phyloP scores from a whole-genome alignment of 2,888 invertebrate genomes.

The Nebria brevicollis region DNA sequence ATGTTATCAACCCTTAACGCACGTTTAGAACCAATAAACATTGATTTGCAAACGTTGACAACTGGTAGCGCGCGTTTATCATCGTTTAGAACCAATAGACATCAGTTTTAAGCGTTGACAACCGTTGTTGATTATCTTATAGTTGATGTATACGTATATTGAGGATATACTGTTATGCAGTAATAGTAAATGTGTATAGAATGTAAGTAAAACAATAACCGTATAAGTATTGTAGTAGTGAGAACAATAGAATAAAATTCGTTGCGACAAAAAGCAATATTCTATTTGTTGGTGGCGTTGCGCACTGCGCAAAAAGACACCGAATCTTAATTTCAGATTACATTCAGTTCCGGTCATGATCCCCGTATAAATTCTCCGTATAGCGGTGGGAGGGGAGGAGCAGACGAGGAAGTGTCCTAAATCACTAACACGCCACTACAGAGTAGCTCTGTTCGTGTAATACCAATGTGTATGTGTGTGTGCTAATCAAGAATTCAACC shows the following conservation, averaged over 20 bases:
- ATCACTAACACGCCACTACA: background rate
- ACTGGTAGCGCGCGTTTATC: too few relatives aligned
- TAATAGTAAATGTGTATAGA: too few relatives aligned
- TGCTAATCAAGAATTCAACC: constrained; percentile 16
- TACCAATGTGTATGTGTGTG: background rate
- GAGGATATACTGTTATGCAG: too few relatives aligned
- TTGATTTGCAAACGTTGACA: too few relatives aligned
- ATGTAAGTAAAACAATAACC: too few relatives aligned
- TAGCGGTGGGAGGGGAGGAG: background rate
- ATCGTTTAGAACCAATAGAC: too few relatives aligned
- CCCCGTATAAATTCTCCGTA: constrained; percentile 13
- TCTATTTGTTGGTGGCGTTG: background rate
- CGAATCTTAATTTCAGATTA: constrained; percentile 46
- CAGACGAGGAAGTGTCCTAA: constrained; percentile 5
- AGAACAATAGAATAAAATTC: background rate
- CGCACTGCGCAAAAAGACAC: background rate
- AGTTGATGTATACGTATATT: too few relatives aligned
- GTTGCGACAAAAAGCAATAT: background rate
- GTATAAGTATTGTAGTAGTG: too few relatives aligned
- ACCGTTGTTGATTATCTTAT: too few relatives aligned
- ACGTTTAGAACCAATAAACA: too few relatives aligned
- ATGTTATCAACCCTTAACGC: too few relatives aligned
- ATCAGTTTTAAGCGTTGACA: too few relatives aligned
- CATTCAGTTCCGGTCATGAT: constrained; percentile 20
- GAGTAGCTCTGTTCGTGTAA: background rate